These are phyloP conservation scores for Xanthia togata DNA, from an alignment of 2,888 invertebrate species.

Conservation along the genomic window DNA sequence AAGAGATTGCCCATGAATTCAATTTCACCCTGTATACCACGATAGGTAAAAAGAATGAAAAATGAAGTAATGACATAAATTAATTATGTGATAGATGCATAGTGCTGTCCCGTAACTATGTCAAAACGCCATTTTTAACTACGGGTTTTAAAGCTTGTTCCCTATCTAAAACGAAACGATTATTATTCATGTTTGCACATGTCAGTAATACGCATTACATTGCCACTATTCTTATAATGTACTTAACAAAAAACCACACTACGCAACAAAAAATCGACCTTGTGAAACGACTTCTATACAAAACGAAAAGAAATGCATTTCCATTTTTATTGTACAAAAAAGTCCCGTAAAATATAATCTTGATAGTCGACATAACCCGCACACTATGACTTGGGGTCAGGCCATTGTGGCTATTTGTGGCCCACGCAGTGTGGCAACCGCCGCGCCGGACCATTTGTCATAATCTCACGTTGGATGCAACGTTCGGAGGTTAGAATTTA, in stretches of 20 bases:
- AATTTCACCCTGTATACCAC: too few species aligned
- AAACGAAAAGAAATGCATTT: conserved; percentile 55
- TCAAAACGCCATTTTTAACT: not conserved
- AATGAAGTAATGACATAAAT: too few species aligned
- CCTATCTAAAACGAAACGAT: not conserved
- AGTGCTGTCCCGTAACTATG: not conserved
- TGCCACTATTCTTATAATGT: not conserved
- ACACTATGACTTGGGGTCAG: conserved; percentile 64
- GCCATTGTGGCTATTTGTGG: conserved; percentile 55
- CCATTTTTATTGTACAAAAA: conserved; percentile 65
- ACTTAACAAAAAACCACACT: conserved; percentile 19
- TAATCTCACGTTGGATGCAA: conserved; percentile 61
- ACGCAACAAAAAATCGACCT: conserved; percentile 56
- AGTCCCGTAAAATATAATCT: conserved; percentile 63
- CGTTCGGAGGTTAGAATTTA: conserved; percentile 54
- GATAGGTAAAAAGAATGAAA: too few species aligned
- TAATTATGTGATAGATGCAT: too few species aligned
- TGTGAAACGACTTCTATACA: conserved; percentile 50
- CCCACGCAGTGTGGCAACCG: conserved; percentile 63
- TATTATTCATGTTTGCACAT: not conserved
- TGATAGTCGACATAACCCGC: conserved; percentile 61
- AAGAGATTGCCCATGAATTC: too few species aligned
- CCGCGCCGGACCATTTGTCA: conserved; percentile 64
- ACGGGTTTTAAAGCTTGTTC: not conserved
- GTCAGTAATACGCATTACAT: not conserved